Evolutionary conservation across 1,140 invertebrate species (phyloP).

Genomic region (Manduca sexta): DNA sequence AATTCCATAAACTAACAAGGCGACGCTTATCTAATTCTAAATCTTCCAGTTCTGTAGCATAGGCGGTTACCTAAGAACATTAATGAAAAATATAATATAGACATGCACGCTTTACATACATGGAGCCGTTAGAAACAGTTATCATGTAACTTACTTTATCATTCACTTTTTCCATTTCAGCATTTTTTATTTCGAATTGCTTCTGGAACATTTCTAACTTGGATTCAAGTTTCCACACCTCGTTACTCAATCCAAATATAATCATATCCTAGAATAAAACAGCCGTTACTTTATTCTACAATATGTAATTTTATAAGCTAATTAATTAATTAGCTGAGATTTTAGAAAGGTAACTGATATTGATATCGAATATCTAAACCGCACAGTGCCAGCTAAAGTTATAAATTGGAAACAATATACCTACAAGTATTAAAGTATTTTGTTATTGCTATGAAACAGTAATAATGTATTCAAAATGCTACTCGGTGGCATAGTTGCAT

Average conservation of each 20-base stretch:
- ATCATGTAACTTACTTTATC: constrained; percentile 57
- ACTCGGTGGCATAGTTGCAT: too few species aligned
- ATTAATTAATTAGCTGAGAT: too few species aligned
- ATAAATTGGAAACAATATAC: neutral
- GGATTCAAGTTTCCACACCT: constrained; percentile 73
- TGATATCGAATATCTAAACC: too few species aligned
- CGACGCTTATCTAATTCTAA: constrained; percentile 79
- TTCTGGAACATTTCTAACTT: constrained; percentile 70
- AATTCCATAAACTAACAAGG: constrained; percentile 81
- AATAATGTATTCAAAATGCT: too few species aligned
- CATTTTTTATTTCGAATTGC: constrained; percentile 73
- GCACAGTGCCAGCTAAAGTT: too few species aligned
- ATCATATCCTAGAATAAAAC: constrained; percentile 62
- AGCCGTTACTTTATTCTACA: neutral
- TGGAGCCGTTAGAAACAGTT: too few species aligned
- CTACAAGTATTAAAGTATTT: too few species aligned
- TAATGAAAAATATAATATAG: too few species aligned
- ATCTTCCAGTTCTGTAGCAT: constrained; percentile 80
- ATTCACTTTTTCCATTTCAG: constrained; percentile 71
- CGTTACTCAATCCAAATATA: constrained; percentile 71
- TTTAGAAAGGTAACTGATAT: too few species aligned
- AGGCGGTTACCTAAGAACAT: constrained; percentile 73
- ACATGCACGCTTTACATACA: too few species aligned
- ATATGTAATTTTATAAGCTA: too few species aligned
- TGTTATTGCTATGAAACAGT: too few species aligned